These are phyloP conservation scores for Diplodus puntazzo DNA, from an alignment of 2,797 vertebrate species.

Conservation along the genomic window DNA sequence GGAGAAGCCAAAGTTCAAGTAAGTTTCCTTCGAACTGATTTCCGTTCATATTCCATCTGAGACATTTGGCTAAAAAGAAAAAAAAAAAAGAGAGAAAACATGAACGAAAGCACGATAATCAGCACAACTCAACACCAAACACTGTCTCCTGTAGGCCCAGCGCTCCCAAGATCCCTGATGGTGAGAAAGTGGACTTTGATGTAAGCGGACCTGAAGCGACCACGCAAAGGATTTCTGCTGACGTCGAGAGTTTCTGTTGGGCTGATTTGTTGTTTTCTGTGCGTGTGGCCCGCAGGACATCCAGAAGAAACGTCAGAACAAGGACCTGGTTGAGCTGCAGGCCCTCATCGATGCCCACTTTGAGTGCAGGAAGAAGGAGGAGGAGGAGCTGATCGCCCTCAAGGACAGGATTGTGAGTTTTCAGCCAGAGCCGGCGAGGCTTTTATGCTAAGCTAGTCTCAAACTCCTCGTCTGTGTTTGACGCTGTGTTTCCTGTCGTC, in stretches of 20 bases:
- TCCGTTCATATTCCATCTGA: slow-evolving; percentile 6
- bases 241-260: slow-evolving; percentile 9
- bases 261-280: neutral
- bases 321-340: slow-evolving; percentile 96
- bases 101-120: neutral
- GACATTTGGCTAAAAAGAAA: neutral
- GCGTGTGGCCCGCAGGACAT: slow-evolving; percentile 88
- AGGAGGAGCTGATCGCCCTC: slow-evolving; percentile 94
- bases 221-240: fast-evolving
- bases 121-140: neutral
- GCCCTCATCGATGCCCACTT: slow-evolving; percentile 96
- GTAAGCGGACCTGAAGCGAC: slow-evolving; percentile 84
- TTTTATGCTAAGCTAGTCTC: neutral
- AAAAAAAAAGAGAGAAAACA: neutral
- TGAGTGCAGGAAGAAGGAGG: slow-evolving; percentile 95
- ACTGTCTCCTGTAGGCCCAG: slow-evolving; percentile 83
- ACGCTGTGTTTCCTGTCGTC: neutral
- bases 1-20: slow-evolving; percentile 98
- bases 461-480: neutral
- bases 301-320: slow-evolving; percentile 98
- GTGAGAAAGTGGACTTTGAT: slow-evolving; percentile 99
- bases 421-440: neutral
- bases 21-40: slow-evolving; percentile 79
- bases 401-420: slow-evolving; percentile 95
- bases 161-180: slow-evolving; percentile 97